Evolutionary conservation across 1,140 invertebrate species (phyloP), one percentile per base, ranked within the genome.

Genomic region (Lucilia cuprina): DNA sequence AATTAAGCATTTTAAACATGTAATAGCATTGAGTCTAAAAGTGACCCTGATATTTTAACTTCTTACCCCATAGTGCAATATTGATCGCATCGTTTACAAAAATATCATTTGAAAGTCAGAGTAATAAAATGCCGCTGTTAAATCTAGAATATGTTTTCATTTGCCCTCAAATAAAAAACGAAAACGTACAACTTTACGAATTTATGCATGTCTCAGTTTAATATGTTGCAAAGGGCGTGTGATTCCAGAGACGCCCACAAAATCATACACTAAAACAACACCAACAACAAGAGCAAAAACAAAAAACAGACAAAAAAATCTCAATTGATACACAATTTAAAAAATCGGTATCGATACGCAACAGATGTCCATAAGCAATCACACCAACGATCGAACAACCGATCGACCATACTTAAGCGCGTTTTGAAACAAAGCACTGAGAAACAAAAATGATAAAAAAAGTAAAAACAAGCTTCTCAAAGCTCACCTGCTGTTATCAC

Each of bases 141-240:
- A 75, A 75, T 75, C 5, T 75, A 34, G 30, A 75, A 75, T 75
- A 75, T 75, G 74, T 75, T 34, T 75, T 34, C 21, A 75, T 75
- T 75, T 75, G 25, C 74, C 5, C 41, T 3, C 7, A 75, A 75
- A n/a, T n/a, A n/a, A 34, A 75, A 34, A 86, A 30, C 25, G 25
- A 30, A 30, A 30, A 1, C 85, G 87, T 88, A 87, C 88, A 88
- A 88, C 88, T 89, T 87, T 88, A 83, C 82, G 25, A 70, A 86
- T 85, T 84, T 82, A 85, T 87, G 88, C 86, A 87, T 86, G 89
- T 86, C 85, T 85, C 84, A 86, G 85, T 86, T 65, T 86, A 88
- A 85, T 47, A 78, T 78, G 75, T 47, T 86, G 86, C 41, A 85
- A 85, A 78, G 83, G 82, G 85, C 83, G 85, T 85, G 85, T 84